A percentile compares a stretch with the other conserved stretches of the same genome.
These are phyloP conservation scores for Phenganax marumi DNA, from an alignment of 92 coral and sea anemone species.

Conservation along the genomic window DNA sequence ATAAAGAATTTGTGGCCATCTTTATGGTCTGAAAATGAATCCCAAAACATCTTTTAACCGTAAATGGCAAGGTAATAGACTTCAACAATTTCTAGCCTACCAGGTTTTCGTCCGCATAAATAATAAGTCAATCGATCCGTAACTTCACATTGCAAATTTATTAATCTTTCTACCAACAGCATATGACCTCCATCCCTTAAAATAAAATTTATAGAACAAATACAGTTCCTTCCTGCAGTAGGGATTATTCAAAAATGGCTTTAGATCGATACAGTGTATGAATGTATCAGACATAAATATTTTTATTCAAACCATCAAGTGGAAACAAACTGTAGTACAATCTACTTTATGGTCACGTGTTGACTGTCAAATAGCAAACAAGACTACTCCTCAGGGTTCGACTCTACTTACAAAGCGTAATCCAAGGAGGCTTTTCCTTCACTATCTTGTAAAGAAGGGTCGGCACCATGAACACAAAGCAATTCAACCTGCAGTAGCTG, in stretches of 20 bases:
- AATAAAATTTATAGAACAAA: background rate
- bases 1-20: constrained; percentile 88
- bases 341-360: background rate
- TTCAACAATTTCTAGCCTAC: constrained; percentile 28
- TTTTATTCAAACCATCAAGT: too few species aligned
- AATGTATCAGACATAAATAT: too few species aligned
- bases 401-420: constrained; percentile 76
- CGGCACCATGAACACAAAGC: constrained; percentile 97
- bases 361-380: too few species aligned
- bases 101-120: constrained; percentile 95
- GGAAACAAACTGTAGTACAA: too few species aligned
- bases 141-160: constrained; percentile 86
- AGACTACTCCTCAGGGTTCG: background rate
- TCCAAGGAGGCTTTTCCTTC: constrained; percentile 90
- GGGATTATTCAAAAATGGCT: too few species aligned
- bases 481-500: constrained; percentile 89
- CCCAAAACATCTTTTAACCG: background rate
- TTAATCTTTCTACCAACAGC: constrained; percentile 82
- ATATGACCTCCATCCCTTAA: constrained; percentile 85
- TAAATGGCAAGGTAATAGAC: background rate
- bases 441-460: constrained; percentile 77
- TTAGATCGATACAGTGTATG: too few species aligned
- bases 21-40: constrained; percentile 66
- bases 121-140: constrained; percentile 92
- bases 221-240: background rate